Conservation (phyloP, 2,888 invertebrate species). For the Masnerella sp. region DNA sequence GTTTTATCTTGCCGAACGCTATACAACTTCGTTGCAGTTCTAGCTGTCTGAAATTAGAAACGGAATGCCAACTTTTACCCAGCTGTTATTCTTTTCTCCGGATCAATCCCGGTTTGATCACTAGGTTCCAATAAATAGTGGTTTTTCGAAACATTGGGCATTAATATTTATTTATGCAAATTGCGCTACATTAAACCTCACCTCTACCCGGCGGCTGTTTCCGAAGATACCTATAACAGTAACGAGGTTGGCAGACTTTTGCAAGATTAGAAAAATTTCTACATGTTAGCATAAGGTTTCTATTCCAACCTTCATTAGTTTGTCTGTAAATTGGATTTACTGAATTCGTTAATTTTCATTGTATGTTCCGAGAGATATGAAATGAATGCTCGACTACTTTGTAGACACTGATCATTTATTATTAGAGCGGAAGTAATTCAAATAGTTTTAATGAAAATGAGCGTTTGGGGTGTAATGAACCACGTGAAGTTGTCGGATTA, state of each 20-base stretch:
- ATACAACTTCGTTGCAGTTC: constrained; percentile 3
- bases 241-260: constrained; percentile 15
- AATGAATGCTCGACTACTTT: not conserved
- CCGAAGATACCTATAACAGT: constrained; percentile 10
- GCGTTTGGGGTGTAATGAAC: constrained; percentile 30
- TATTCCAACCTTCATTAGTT: no score
- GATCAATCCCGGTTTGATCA: constrained; percentile 8
- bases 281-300: not conserved
- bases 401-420: constrained; percentile 28
- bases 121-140: constrained; percentile 4
- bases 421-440: constrained; percentile 28
- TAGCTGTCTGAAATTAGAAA: not conserved
- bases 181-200: constrained; percentile 24
- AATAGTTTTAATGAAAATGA: constrained; percentile 37
- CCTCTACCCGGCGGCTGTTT: constrained; percentile 18
- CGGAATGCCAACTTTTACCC: constrained; percentile 1
- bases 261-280: constrained; percentile 32
- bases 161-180: constrained; percentile 41
- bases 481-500: constrained; percentile 14
- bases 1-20: no score
- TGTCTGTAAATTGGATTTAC: not conserved
- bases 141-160: constrained; percentile 29
- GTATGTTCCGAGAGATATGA: not conserved
- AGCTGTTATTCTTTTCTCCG: constrained; percentile 7
- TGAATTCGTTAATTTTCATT: no score